A percentile compares a stretch with the other conserved stretches of the same genome.
Evolutionary conservation across 1,140 invertebrate species (phyloP).

Genomic region (Aphelinus certus): DNA sequence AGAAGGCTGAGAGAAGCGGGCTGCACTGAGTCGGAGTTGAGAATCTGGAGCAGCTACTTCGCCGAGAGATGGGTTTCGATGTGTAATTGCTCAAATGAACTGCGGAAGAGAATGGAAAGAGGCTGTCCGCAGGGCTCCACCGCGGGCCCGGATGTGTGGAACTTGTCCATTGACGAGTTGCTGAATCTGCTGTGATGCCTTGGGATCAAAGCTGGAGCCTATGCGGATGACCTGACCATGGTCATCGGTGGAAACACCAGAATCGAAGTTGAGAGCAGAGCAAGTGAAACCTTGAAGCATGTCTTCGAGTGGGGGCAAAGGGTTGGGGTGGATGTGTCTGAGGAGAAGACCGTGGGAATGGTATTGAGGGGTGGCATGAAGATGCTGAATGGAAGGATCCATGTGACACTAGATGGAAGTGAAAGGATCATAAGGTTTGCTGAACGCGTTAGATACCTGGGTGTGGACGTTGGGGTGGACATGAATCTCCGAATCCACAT

Average conservation of each 20-base stretch:
- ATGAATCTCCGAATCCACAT: too few relatives aligned
- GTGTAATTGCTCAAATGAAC: neutral
- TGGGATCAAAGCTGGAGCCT: neutral
- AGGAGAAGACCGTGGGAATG: too few relatives aligned
- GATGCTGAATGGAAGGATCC: too few relatives aligned
- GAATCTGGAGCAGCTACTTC: neutral
- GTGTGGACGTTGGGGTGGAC: too few relatives aligned
- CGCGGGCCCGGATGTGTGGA: too few relatives aligned
- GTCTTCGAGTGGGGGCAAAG: neutral
- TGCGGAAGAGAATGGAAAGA: neutral
- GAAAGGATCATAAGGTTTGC: too few relatives aligned
- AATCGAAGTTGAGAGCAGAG: neutral
- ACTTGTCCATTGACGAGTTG: neutral
- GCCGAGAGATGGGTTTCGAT: neutral
- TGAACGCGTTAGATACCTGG: too few relatives aligned
- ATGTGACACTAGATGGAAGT: too few relatives aligned
- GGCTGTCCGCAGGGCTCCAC: neutral
- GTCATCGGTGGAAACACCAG: neutral
- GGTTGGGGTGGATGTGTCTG: neutral
- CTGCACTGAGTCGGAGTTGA: neutral
- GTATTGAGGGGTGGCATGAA: too few relatives aligned
- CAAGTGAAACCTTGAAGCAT: neutral
- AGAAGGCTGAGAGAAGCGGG: neutral
- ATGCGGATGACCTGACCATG: neutral
- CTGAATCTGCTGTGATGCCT: neutral